Evolutionary conservation across 1,140 invertebrate species (phyloP).

Genomic region (Littorina saxatilis): DNA sequence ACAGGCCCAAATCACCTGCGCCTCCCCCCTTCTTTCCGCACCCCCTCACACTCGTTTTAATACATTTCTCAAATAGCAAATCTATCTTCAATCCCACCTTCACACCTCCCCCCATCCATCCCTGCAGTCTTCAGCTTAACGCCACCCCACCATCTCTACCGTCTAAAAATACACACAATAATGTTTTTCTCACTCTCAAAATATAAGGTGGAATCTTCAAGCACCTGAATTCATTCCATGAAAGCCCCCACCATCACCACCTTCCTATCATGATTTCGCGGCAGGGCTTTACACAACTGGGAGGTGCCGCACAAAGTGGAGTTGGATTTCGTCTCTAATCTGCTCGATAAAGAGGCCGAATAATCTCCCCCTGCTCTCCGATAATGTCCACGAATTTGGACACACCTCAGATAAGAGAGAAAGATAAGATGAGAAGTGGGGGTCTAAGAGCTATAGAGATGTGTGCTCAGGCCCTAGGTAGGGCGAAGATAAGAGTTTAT

Average conservation of each 20-base stretch:
- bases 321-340: constrained; percentile 28
- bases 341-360: constrained; percentile 24
- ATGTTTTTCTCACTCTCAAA: background rate
- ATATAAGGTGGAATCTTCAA: background rate
- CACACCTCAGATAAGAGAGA: constrained; percentile 26
- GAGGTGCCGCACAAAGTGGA: constrained; percentile 2
- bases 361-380: constrained; percentile 11
- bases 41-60: no score
- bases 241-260: background rate
- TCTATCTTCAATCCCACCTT: no score
- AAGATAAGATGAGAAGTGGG: background rate
- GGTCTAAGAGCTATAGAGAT: background rate
- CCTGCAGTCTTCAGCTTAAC: no score
- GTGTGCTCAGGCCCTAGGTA: background rate
- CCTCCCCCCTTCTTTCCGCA: no score
- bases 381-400: constrained; percentile 25
- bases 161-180: background rate
- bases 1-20: no score
- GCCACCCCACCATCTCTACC: no score
- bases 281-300: background rate
- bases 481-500: background rate
- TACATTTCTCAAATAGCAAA: no score
- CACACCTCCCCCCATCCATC: no score
- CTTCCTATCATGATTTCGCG: background rate
- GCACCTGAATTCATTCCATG: background rate